Evolutionary conservation across 2,113 vertebrate genomes (phyloP).

Genomic region (Meles meles): DNA sequence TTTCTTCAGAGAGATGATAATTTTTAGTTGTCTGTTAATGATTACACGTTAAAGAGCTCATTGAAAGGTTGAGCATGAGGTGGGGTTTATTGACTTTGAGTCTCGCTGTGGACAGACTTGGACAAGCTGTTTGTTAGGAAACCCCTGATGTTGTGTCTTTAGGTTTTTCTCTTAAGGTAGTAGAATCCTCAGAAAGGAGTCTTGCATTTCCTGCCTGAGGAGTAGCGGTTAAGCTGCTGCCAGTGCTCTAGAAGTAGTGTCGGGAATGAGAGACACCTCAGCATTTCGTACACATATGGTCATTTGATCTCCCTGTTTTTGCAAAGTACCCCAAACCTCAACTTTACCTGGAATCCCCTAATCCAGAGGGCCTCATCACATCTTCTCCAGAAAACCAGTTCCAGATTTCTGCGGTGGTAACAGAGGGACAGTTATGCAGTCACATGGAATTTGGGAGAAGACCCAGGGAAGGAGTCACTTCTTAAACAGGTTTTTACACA

Average conservation of each 20-base stretch:
- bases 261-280: background rate
- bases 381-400: background rate
- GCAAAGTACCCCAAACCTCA: background rate
- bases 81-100: background rate
- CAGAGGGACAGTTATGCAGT: background rate
- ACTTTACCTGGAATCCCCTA: background rate
- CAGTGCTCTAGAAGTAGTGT: background rate
- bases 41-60: background rate
- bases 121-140: background rate
- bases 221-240: background rate
- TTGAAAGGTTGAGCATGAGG: background rate
- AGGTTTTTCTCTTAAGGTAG: background rate
- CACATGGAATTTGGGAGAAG: background rate
- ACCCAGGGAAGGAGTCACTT: background rate
- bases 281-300: background rate
- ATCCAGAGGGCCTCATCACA: background rate
- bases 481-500: background rate
- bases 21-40: constrained; percentile 9
- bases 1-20: background rate
- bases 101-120: background rate
- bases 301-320: background rate
- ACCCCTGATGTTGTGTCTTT: background rate
- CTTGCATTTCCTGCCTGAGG: background rate
- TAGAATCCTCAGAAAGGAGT: background rate
- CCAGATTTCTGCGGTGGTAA: background rate